Evolutionary conservation across 2,113 vertebrate genomes (phyloP).

Genomic region (Rynchops niger): DNA sequence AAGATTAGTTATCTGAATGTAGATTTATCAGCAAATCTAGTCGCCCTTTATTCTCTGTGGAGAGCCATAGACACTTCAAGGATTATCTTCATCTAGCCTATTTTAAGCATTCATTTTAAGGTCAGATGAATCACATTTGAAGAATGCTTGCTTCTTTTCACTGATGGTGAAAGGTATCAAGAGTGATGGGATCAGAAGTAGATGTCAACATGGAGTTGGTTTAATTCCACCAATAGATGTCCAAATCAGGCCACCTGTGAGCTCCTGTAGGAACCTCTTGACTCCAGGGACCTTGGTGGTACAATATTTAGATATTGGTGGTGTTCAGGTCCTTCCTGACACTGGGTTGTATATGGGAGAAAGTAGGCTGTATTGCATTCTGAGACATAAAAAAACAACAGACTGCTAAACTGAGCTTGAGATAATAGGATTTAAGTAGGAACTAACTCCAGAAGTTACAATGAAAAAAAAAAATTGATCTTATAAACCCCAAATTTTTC

Average conservation of each 20-base stretch:
- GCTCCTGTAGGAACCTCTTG: background rate
- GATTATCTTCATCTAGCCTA: background rate
- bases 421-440: background rate
- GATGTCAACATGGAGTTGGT: background rate
- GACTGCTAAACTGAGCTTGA: background rate
- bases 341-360: background rate
- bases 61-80: background rate
- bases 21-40: background rate
- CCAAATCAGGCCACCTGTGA: background rate
- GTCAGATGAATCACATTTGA: background rate
- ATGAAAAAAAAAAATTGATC: background rate
- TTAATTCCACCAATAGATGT: background rate
- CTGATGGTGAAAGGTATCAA: background rate
- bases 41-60: background rate
- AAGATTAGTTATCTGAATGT: background rate
- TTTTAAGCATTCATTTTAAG: background rate
- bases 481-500: accelerated
- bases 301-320: background rate
- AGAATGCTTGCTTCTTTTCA: background rate
- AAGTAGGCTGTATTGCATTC: background rate
- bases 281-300: accelerated
- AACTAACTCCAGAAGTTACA: background rate
- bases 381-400: background rate
- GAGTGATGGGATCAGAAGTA: background rate
- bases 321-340: background rate